Evolutionary conservation across 2,888 invertebrate species (phyloP).

Genomic region (Tiliacea aurago): DNA sequence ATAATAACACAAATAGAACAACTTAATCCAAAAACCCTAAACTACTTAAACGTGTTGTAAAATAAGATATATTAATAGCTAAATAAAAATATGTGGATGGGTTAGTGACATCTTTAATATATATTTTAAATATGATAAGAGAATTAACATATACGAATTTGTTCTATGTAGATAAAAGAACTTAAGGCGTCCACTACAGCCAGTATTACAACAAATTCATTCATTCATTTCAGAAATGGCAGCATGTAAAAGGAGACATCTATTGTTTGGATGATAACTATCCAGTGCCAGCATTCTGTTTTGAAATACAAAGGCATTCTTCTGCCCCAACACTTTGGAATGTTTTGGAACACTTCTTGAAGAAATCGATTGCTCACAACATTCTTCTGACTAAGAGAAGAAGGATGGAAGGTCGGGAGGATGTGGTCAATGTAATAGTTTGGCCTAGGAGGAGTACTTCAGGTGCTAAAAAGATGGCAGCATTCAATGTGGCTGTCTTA

Average conservation of each 20-base stretch:
- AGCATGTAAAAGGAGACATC: conserved; percentile 87
- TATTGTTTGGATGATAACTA: conserved; percentile 86
- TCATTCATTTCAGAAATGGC: conserved; percentile 87
- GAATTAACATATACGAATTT: too few relatives aligned
- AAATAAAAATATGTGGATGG: too few relatives aligned
- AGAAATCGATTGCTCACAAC: conserved; percentile 93
- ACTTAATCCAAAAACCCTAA: too few relatives aligned
- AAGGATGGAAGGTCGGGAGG: conserved; percentile 55
- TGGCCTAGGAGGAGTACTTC: conserved; percentile 91
- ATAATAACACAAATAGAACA: too few relatives aligned
- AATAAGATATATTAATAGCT: too few relatives aligned
- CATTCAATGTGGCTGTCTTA: conserved; percentile 93
- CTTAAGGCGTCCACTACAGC: too few relatives aligned
- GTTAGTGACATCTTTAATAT: too few relatives aligned
- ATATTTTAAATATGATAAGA: too few relatives aligned
- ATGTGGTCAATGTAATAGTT: conserved; percentile 91
- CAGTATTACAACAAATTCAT: too few relatives aligned
- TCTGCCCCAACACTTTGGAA: conserved; percentile 78
- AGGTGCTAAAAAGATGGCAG: conserved; percentile 90
- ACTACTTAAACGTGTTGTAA: too few relatives aligned
- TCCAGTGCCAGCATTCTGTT: conserved; percentile 93
- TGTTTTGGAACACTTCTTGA: conserved; percentile 90
- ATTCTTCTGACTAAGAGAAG: conserved; percentile 92
- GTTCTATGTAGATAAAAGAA: too few relatives aligned
- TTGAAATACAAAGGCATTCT: conserved; percentile 86